Conservation (phyloP, 2,888 invertebrate genomes). For the Chrysodeixis includens region DNA sequence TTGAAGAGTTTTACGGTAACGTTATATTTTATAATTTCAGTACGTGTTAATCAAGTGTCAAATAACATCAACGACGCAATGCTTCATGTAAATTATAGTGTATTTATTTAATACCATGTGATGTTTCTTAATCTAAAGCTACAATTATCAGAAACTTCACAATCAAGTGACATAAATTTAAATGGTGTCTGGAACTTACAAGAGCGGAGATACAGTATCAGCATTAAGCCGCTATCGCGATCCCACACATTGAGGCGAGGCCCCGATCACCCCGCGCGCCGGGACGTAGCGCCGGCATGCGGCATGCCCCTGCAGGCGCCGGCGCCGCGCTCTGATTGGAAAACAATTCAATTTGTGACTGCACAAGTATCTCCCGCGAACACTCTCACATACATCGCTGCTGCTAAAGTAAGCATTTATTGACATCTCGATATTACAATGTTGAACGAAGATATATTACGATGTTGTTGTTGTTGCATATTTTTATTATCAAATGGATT, state of each 20-base stretch:
- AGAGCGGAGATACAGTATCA: not conserved
- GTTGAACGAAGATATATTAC: too few species aligned
- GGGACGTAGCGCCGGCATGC: not conserved
- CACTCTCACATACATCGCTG: constrained; percentile 32
- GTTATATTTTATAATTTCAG: not conserved
- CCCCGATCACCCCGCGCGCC: constrained; percentile 40
- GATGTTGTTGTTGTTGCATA: too few species aligned
- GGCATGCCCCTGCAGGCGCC: constrained; percentile 44
- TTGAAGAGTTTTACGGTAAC: not conserved
- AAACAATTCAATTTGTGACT: constrained; percentile 54
- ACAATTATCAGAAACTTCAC: too few species aligned
- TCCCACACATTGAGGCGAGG: constrained; percentile 24
- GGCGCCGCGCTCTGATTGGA: too few species aligned
- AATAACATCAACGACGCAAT: not conserved
- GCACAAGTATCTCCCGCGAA: constrained; percentile 45
- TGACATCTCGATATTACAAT: too few species aligned
- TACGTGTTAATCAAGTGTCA: not conserved
- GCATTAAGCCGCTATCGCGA: constrained; percentile 13
- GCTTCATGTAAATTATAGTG: too few species aligned
- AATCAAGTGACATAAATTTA: too few species aligned
- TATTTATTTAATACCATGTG: too few species aligned
- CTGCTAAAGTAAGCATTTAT: not conserved
- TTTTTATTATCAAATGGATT: too few species aligned
- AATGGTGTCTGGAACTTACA: not conserved
- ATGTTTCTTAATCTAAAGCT: too few species aligned